Evolutionary conservation across 2,888 invertebrate species (phyloP).

Genomic region (Dicranocentrus wangi): DNA sequence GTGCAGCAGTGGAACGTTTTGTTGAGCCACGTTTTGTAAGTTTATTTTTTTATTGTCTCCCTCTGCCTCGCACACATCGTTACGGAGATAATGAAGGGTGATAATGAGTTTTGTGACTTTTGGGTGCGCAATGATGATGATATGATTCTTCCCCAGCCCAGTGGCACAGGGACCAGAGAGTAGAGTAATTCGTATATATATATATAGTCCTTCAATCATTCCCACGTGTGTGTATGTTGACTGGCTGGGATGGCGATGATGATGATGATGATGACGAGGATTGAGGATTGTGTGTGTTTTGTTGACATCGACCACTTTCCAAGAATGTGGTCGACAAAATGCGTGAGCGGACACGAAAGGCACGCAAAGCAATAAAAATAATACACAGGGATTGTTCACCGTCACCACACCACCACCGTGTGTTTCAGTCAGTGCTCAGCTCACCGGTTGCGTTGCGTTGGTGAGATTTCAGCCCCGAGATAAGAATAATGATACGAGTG

Average conservation of each 20-base stretch:
- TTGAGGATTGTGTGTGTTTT: not conserved
- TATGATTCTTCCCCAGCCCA: too few species aligned
- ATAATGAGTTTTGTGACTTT: too few species aligned
- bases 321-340: conserved; percentile 1
- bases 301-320: not conserved
- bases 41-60: not conserved
- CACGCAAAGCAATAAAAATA: conserved; percentile 52
- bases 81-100: not conserved
- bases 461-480: conserved; percentile 5
- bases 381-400: conserved; percentile 23
- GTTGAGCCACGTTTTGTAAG: not conserved
- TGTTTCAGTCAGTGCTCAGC: too few species aligned
- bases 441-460: too few species aligned
- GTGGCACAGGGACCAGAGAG: too few species aligned
- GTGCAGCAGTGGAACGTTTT: not conserved
- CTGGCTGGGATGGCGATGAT: too few species aligned
- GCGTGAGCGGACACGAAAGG: conserved; percentile 13
- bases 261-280: too few species aligned
- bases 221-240: too few species aligned
- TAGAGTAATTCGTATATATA: too few species aligned
- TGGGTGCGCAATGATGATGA: too few species aligned
- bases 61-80: not conserved
- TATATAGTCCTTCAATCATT: too few species aligned
- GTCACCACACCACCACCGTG: too few species aligned
- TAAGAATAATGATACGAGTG: conserved; percentile 7